Evolutionary conservation across 2,888 invertebrate species (phyloP).

Genomic region (Microctonus aethiopoides): DNA sequence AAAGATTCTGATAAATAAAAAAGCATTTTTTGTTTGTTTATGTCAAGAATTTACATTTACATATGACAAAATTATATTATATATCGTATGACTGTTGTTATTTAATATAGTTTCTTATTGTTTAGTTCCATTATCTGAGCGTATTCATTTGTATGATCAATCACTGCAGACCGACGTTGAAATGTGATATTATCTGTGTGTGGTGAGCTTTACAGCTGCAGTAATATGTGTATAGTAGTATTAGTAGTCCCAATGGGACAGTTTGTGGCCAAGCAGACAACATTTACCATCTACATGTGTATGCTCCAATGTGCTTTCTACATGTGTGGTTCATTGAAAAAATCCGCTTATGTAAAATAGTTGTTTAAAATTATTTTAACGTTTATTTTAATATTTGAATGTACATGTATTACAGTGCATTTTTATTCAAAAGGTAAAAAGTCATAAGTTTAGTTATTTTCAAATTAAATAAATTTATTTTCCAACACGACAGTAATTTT

Average conservation of each 20-base stretch:
- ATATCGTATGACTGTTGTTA: background rate
- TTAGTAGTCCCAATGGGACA: slow-evolving; percentile 1
- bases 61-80: background rate
- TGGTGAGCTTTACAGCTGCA: background rate
- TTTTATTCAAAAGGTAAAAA: no score
- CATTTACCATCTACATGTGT: background rate
- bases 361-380: no score
- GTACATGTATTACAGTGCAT: no score
- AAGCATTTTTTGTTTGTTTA: no score
- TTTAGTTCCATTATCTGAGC: slow-evolving; percentile 50
- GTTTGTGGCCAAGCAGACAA: background rate
- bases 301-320: background rate
- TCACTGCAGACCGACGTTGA: slow-evolving; percentile 55
- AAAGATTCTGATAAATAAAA: no score
- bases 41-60: background rate
- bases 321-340: no score
- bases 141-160: slow-evolving; percentile 59
- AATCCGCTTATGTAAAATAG: no score
- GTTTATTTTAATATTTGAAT: no score
- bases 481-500: no score
- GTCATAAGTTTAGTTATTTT: no score
- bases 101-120: background rate
- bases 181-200: slow-evolving; percentile 57
- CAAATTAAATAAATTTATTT: no score
- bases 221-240: background rate